Evolutionary conservation across 1,140 invertebrate genomes (phyloP).

Genomic region (Zophobas morio): DNA sequence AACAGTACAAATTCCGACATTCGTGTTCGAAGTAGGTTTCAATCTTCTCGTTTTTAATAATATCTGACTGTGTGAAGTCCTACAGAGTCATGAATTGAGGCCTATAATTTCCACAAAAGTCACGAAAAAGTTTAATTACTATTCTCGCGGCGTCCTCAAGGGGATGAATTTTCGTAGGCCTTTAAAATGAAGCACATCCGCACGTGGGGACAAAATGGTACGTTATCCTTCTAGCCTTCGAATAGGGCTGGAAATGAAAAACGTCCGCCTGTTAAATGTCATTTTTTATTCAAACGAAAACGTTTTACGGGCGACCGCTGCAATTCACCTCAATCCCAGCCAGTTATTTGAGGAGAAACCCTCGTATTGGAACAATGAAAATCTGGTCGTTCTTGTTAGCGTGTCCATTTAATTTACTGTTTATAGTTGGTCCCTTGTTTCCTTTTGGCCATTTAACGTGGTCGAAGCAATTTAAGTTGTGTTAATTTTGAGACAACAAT

Average conservation of each 20-base stretch:
- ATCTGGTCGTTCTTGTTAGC: constrained; percentile 18
- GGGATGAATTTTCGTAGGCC: constrained; percentile 13
- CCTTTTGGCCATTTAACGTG: constrained; percentile 6
- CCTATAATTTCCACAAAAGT: background rate
- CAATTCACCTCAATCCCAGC: background rate
- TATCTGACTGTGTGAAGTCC: background rate
- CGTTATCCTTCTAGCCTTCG: constrained; percentile 9
- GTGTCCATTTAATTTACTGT: constrained; percentile 3
- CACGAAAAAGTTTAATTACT: constrained; percentile 40
- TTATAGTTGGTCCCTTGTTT: constrained; percentile 13
- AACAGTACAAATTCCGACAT: no score
- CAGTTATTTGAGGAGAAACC: background rate
- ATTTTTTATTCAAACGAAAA: constrained; percentile 7
- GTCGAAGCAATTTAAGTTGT: constrained; percentile 41
- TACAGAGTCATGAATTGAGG: constrained; percentile 11
- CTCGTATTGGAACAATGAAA: background rate
- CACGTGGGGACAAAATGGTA: background rate
- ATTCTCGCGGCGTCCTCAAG: constrained; percentile 25
- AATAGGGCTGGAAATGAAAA: constrained; percentile 7
- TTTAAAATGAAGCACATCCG: constrained; percentile 4
- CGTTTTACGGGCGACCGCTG: background rate
- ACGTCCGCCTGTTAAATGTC: constrained; percentile 12
- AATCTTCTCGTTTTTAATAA: constrained; percentile 12
- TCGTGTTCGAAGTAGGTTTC: background rate
- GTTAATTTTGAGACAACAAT: constrained; percentile 38